Conservation (phyloP, 1,140 invertebrate genomes). For the Heterodera carotae region DNA sequence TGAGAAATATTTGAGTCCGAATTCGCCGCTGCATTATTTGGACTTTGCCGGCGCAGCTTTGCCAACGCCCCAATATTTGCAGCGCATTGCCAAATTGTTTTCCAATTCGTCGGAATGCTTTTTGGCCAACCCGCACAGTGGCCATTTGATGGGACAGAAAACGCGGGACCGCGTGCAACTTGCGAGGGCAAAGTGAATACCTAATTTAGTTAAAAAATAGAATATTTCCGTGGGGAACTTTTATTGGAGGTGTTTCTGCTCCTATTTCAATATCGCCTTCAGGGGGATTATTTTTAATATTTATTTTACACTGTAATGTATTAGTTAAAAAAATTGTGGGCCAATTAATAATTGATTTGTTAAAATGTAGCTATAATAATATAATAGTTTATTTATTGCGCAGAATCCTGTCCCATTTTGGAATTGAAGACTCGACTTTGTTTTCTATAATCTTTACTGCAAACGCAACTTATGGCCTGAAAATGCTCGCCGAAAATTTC, state of each 20-base stretch:
- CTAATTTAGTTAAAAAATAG: slow-evolving; percentile 21
- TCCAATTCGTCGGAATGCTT: slow-evolving; percentile 70
- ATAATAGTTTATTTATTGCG: slow-evolving; percentile 54
- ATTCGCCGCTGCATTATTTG: slow-evolving; percentile 71
- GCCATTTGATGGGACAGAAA: slow-evolving; percentile 73
- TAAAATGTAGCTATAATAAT: no score
- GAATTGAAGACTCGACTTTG: slow-evolving; percentile 75
- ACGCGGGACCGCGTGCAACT: slow-evolving; percentile 80
- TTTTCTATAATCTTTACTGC: slow-evolving; percentile 88
- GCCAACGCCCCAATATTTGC: slow-evolving; percentile 78
- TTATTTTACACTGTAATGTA: no score
- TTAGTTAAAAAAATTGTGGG: no score
- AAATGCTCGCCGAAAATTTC: slow-evolving; percentile 82
- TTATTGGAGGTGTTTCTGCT: no score
- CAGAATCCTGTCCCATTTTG: slow-evolving; percentile 82
- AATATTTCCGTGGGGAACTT: no score
- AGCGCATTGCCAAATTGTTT: slow-evolving; percentile 73
- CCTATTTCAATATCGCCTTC: background rate
- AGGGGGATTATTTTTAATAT: slow-evolving; percentile 17
- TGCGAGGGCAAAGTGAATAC: slow-evolving; percentile 74
- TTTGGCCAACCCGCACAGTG: slow-evolving; percentile 85
- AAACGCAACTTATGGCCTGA: slow-evolving; percentile 81
- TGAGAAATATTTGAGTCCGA: background rate
- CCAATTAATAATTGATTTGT: no score
- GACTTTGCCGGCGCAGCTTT: slow-evolving; percentile 86